Evolutionary conservation across 2,113 vertebrate genomes (phyloP), one percentile per base, ranked within the genome.

Genomic region (Xyrauchen texanus): DNA sequence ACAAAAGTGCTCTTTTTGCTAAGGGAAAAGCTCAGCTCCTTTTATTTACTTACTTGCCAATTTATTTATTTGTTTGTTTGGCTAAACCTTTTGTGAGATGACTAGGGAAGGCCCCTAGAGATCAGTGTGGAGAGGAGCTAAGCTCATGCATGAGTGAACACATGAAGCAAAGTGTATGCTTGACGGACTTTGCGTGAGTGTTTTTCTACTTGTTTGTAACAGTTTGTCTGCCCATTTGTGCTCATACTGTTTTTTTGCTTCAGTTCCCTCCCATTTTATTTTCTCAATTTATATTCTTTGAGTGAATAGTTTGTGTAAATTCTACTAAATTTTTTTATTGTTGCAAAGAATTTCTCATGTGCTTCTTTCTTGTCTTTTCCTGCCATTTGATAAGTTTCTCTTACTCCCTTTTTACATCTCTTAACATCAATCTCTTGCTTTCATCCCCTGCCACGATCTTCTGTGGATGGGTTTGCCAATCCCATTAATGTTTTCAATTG

Each of bases 401-500:
- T 34, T 34, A 34, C 21, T 34, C 21, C 21, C 88, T 91, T 91
- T 91, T 83, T 78, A 78, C 66, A 42, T 58, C 42, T 75, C 67
- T 69, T 42, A 44, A 67, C 53, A 63, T 15, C 42, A 4, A 47
- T 52, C 4, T 74, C 12, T 4, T 49, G 46, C 61, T 44, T 67
- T 44, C 63, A 67, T 52, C 52, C 4, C 55, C 13, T 53, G 44
- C 47, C 57, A 58, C 21, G 64, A 68, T 15, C 67, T 81, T 81
- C 87, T 86, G 85, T 81, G 8, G 52, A 34, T 34, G 21, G 84
- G 58, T 34, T 87, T 89, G 67, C 74, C 85, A 90, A 92, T 91
- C 92, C 88, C 85, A 88, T 93, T 92, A 93, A 86, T 21, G 86
- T 81, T 82, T 83, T 68, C 90, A 91, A 92, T 91, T 88, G 92